Evolutionary conservation across 2,888 invertebrate genomes (phyloP).

Genomic region (Agriopis leucophaearia): DNA sequence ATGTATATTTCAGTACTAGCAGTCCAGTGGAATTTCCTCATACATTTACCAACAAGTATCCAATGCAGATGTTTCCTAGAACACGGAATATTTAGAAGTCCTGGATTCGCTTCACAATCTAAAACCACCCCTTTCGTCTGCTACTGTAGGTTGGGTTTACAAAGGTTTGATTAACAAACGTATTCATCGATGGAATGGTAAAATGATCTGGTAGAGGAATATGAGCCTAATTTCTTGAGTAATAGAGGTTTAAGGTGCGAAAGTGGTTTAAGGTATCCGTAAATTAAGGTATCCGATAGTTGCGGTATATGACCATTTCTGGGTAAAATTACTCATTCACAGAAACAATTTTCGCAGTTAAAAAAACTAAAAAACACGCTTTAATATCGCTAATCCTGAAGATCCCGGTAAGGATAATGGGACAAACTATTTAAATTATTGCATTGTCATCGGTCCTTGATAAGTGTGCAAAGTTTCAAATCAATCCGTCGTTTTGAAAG

Average conservation of each 20-base stretch:
- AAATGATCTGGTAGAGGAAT: neutral
- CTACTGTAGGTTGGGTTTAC: neutral
- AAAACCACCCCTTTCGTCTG: neutral
- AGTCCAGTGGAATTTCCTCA: slow-evolving; percentile 19
- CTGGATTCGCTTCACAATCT: slow-evolving; percentile 14
- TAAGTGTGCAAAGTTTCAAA: too few relatives aligned
- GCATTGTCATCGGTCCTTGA: too few relatives aligned
- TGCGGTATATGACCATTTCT: neutral
- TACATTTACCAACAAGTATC: slow-evolving; percentile 14
- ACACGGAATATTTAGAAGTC: slow-evolving; percentile 21
- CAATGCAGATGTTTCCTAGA: slow-evolving; percentile 33
- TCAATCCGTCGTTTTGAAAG: too few relatives aligned
- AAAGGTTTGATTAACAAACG: neutral
- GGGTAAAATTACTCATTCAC: neutral
- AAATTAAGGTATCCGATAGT: neutral
- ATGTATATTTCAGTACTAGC: slow-evolving; percentile 26
- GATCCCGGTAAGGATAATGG: too few relatives aligned
- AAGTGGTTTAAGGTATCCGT: neutral
- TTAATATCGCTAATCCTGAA: too few relatives aligned
- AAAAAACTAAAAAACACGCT: too few relatives aligned
- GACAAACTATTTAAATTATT: too few relatives aligned
- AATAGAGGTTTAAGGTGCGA: neutral
- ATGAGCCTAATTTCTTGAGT: neutral
- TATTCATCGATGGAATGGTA: neutral
- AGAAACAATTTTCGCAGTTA: too few relatives aligned